phyloP scores from a whole-genome alignment of 2,888 invertebrate species.

The Griposia aprilina region DNA sequence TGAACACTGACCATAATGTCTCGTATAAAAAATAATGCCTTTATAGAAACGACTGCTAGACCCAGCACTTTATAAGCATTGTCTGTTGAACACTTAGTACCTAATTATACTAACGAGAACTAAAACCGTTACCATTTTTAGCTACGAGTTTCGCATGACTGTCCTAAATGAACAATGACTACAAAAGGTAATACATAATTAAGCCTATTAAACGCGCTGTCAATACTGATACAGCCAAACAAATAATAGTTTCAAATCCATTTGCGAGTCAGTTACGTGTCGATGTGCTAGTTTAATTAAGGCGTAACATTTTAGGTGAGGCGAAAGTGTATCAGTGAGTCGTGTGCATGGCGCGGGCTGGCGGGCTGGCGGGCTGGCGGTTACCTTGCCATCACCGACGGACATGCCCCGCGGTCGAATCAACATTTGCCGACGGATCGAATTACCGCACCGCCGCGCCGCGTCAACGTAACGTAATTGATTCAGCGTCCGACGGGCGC shows the following conservation, averaged over 20 bases:
- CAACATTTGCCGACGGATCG: conserved; percentile 89
- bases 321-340: conserved; percentile 79
- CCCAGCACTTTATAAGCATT: not conserved
- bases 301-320: conserved; percentile 56
- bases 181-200: conserved; percentile 41
- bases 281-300: conserved; percentile 54
- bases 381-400: conserved; percentile 59
- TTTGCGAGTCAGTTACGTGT: conserved; percentile 47
- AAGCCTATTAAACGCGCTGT: conserved; percentile 50
- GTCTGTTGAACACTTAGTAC: not conserved
- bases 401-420: conserved; percentile 85
- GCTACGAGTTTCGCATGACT: conserved; percentile 14
- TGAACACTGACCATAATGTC: not conserved
- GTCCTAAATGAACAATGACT: conserved; percentile 9
- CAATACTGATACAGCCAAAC: conserved; percentile 29
- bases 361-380: conserved; percentile 35
- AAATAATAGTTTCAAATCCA: conserved; percentile 38
- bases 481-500: conserved; percentile 83
- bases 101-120: not conserved
- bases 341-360: conserved; percentile 59
- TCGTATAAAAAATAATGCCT: not conserved
- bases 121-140: conserved; percentile 3
- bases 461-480: conserved; percentile 88
- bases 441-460: conserved; percentile 84
- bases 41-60: not conserved